phyloP scores from a whole-genome alignment of 2,113 vertebrate genomes.

The Syrmaticus mikado region DNA sequence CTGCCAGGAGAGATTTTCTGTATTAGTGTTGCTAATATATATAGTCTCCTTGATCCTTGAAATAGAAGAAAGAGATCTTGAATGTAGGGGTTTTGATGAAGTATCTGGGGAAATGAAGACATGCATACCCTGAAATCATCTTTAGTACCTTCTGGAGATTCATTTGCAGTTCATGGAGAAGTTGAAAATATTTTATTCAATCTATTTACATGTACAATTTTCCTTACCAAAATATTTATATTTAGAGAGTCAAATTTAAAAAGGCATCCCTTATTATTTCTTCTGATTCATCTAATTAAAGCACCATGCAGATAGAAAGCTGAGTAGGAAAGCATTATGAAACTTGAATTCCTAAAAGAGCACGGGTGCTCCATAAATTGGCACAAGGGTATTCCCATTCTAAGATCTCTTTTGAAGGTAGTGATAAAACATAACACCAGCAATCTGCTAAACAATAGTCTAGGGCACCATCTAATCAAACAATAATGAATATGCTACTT shows the following conservation, averaged over 20 bases:
- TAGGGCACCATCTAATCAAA: not conserved
- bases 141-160: not conserved
- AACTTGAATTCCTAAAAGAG: conserved; percentile 19
- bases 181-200: not conserved
- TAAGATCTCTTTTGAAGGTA: conserved; percentile 18
- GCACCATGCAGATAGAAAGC: not conserved
- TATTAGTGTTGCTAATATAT: not conserved
- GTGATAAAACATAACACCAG: conserved; percentile 4
- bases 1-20: not conserved
- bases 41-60: not conserved
- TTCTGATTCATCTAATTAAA: conserved; percentile 28
- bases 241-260: not conserved
- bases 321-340: not conserved
- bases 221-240: not conserved
- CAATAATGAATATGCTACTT: conserved; percentile 13
- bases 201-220: not conserved
- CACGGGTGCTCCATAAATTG: not conserved
- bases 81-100: not conserved
- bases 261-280: not conserved
- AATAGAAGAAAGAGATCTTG: not conserved
- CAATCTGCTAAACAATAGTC: conserved; percentile 23
- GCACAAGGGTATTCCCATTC: not conserved
- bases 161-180: not conserved
- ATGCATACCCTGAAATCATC: not conserved
- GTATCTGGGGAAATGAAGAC: not conserved